phyloP scores from a whole-genome alignment of 2,888 invertebrate species.

The Choristoneura rosaceana region DNA sequence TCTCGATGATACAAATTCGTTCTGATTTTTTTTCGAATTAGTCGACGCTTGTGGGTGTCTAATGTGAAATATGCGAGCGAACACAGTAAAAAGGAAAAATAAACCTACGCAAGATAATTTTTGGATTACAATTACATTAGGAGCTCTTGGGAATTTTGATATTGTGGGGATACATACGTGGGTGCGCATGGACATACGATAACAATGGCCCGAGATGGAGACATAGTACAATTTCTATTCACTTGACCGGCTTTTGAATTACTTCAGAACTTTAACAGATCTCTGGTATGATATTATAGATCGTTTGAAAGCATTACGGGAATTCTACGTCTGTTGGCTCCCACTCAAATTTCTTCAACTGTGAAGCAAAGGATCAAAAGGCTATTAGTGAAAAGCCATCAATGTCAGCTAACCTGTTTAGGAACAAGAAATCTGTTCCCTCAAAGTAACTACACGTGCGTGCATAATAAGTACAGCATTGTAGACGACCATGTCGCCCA shows the following conservation, averaged over 20 bases:
- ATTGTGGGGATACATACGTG: background rate
- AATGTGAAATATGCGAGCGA: background rate
- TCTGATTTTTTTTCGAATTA: constrained; percentile 17
- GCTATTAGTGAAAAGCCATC: constrained; percentile 1
- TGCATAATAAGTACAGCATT: constrained; percentile 6
- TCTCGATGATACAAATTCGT: constrained; percentile 20
- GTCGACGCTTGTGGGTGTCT: background rate
- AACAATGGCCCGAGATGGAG: background rate
- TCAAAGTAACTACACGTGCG: constrained; percentile 23
- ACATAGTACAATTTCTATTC: background rate
- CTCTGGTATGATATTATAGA: background rate
- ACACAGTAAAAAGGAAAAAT: background rate
- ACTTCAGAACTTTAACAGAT: background rate
- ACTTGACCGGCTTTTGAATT: background rate
- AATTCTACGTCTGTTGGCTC: background rate
- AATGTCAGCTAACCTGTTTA: constrained; percentile 10
- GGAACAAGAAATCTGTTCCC: constrained; percentile 16
- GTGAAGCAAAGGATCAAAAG: constrained; percentile 1
- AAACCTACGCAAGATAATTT: background rate
- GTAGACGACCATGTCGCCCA: constrained; percentile 5
- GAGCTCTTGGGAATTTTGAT: background rate
- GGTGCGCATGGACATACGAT: background rate
- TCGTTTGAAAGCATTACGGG: background rate
- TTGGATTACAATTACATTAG: background rate
- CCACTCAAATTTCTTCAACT: constrained; percentile 3